phyloP scores from a whole-genome alignment of 2,113 vertebrate species.

The Ceyx cyanopectus region DNA sequence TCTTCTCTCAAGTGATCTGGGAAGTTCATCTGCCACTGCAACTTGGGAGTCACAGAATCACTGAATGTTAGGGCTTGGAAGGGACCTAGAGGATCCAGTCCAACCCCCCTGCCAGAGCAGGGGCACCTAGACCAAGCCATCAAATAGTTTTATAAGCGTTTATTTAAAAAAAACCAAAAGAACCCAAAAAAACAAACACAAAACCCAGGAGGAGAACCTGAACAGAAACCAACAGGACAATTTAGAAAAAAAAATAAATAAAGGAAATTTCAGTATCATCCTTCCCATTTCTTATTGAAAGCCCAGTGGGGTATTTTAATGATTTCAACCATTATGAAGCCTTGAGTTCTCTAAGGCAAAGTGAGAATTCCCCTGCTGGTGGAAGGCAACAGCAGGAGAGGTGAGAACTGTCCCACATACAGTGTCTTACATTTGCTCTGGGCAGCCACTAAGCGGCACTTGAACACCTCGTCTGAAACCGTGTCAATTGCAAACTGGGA shows the following conservation, averaged over 20 bases:
- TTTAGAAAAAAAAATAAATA: not conserved
- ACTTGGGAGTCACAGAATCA: not conserved
- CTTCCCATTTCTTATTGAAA: not conserved
- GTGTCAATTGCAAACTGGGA: not conserved
- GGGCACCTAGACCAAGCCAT: not conserved
- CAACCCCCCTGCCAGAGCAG: too few species aligned
- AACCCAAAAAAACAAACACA: not conserved
- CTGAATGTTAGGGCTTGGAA: too few species aligned
- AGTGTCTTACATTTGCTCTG: not conserved
- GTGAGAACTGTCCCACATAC: not conserved
- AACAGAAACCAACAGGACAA: not conserved
- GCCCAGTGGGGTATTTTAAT: not conserved
- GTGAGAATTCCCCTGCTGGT: not conserved
- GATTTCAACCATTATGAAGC: not conserved
- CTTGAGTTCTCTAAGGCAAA: not conserved
- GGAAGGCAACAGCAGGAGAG: not conserved
- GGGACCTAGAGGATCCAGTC: too few species aligned
- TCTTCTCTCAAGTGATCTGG: not conserved
- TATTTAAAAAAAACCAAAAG: not conserved
- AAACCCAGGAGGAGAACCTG: not conserved
- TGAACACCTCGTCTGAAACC: not conserved
- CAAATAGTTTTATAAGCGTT: not conserved
- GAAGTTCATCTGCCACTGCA: not conserved
- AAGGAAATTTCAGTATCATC: too few species aligned
- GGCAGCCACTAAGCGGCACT: conserved; percentile 50